A percentile compares a stretch with the other conserved stretches of the same genome.
These are phyloP conservation scores for Neodiprion fabricii DNA, from an alignment of 1,140 invertebrate species.

Conservation along the genomic window DNA sequence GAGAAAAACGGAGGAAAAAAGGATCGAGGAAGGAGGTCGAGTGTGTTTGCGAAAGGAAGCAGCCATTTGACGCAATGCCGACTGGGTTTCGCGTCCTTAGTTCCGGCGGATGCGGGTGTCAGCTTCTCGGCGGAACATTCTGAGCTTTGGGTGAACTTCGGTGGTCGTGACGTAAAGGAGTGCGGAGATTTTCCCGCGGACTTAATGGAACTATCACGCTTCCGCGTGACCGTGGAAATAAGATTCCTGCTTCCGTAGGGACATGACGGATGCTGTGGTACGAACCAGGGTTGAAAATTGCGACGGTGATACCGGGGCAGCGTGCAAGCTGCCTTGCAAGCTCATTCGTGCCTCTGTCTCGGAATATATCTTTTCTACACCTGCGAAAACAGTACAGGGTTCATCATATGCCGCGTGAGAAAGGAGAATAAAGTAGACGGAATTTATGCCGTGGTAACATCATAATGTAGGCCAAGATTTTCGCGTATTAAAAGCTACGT, in stretches of 20 bases:
- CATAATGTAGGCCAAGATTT: too few species aligned
- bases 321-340: too few species aligned
- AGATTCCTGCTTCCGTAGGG: background rate
- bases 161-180: background rate
- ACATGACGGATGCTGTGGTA: too few species aligned
- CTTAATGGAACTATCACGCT: background rate
- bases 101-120: background rate
- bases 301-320: too few species aligned
- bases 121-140: background rate
- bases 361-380: too few species aligned
- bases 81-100: background rate
- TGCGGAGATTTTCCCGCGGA: background rate
- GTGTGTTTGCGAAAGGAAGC: background rate
- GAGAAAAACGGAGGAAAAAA: background rate
- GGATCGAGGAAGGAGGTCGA: background rate
- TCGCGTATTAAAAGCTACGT: too few species aligned
- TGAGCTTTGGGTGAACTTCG: background rate
- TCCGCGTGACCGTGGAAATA: background rate
- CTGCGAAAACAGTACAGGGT: too few species aligned
- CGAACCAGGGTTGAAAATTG: too few species aligned
- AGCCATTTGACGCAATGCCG: background rate
- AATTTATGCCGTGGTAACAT: too few species aligned
- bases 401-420: too few species aligned
- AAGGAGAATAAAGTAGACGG: too few species aligned
- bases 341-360: too few species aligned